Evolutionary conservation across 2,888 invertebrate species (phyloP).

Genomic region (Apantesis nais): DNA sequence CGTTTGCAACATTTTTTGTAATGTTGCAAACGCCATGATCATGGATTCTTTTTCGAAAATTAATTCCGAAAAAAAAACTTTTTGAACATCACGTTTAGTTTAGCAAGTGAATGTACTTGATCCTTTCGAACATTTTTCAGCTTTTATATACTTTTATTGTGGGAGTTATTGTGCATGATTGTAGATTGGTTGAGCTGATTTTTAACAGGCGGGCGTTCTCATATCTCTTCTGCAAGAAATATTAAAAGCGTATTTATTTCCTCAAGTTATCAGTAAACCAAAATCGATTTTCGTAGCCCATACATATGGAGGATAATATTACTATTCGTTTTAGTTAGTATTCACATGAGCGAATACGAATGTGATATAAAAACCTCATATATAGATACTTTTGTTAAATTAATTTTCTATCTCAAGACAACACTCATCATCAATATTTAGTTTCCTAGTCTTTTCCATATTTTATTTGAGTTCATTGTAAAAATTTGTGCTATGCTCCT

Average conservation of each 20-base stretch:
- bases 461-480: neutral
- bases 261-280: neutral
- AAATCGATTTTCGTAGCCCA: neutral
- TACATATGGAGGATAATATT: neutral
- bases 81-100: too few species aligned
- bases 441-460: too few species aligned
- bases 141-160: neutral
- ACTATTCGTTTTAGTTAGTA: constrained; percentile 4
- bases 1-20: too few species aligned
- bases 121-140: too few species aligned
- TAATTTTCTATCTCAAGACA: too few species aligned
- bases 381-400: too few species aligned
- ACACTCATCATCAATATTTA: too few species aligned
- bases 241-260: neutral
- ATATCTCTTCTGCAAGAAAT: neutral
- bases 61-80: too few species aligned
- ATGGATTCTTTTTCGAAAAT: too few species aligned
- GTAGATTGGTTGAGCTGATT: neutral
- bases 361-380: constrained; percentile 9
- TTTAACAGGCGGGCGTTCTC: neutral
- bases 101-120: too few species aligned
- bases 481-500: too few species aligned
- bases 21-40: too few species aligned
- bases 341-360: constrained; percentile 2
- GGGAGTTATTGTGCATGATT: neutral